These are phyloP conservation scores for Meandrina meandrites DNA, from an alignment of 92 coral and sea anemone genomes.

Conservation along the genomic window DNA sequence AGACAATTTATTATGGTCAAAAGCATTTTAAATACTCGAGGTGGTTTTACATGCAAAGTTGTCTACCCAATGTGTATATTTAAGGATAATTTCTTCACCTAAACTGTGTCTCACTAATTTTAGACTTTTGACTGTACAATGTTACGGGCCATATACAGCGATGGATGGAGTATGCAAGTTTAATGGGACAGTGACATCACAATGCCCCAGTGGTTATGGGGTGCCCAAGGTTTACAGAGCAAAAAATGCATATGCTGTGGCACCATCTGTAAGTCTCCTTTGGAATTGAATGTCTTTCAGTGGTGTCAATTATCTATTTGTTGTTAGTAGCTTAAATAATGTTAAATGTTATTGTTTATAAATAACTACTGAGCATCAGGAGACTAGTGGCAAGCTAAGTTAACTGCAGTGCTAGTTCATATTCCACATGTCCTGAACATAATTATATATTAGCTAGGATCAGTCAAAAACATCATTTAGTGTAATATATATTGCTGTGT, in stretches of 20 bases:
- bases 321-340: no score
- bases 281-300: neutral
- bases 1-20: no score
- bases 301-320: neutral
- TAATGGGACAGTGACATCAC: slow-evolving; percentile 22
- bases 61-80: neutral
- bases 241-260: slow-evolving; percentile 38
- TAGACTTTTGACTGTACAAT: slow-evolving; percentile 72
- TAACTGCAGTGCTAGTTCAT: no score
- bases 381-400: no score
- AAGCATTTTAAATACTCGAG: no score
- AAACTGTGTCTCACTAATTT: neutral
- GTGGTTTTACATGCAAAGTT: no score
- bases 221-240: slow-evolving; percentile 39
- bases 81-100: neutral
- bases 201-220: slow-evolving; percentile 61
- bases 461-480: no score
- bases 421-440: no score
- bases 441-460: no score
- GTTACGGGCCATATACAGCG: slow-evolving; percentile 77
- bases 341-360: no score
- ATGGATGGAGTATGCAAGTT: slow-evolving; percentile 47
- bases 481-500: no score
- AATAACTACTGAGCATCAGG: no score
- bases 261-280: neutral